A percentile compares a stretch with the other conserved stretches of the same genome.
These are phyloP conservation scores for Temnothorax unifasciatus DNA, from an alignment of 2,888 invertebrate species.

Conservation along the genomic window DNA sequence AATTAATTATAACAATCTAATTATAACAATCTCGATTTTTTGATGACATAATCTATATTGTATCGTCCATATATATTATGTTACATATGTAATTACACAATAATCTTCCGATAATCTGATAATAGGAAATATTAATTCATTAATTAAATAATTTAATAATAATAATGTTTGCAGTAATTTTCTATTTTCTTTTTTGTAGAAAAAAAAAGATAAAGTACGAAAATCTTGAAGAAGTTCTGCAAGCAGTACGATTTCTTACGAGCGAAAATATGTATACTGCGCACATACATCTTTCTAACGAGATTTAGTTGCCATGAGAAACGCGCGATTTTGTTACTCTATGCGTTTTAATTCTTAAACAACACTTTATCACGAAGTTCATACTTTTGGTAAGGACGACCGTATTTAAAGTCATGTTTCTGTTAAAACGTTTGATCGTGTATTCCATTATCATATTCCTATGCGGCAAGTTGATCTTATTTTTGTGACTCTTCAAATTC, in stretches of 20 bases:
- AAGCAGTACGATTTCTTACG: conserved; percentile 4
- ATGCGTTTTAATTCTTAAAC: conserved; percentile 34
- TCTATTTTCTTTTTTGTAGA: not conserved
- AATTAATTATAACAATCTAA: conserved; percentile 6
- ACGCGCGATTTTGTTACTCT: conserved; percentile 14
- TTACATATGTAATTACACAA: not conserved
- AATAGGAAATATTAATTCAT: not conserved
- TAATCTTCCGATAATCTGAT: not conserved
- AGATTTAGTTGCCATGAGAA: conserved; percentile 41
- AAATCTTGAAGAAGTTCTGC: conserved; percentile 11
- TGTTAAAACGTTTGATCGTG: not conserved
- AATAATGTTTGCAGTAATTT: not conserved
- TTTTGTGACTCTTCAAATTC: not conserved
- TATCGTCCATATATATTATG: not conserved
- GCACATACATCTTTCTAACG: conserved; percentile 15
- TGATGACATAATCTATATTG: not conserved
- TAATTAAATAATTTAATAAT: not conserved
- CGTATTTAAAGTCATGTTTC: not conserved
- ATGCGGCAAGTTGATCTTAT: not conserved
- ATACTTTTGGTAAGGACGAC: not conserved
- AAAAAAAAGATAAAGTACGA: not conserved
- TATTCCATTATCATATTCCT: not conserved
- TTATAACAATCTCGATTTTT: not conserved
- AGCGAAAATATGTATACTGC: conserved; percentile 10
- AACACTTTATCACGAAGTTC: conserved; percentile 30